Percentiles rank a stretch among this genome's conserved stretches.
These are phyloP conservation scores for Ditylenchus dipsaci DNA, from an alignment of 1,140 invertebrate genomes.

Conservation along the genomic window DNA sequence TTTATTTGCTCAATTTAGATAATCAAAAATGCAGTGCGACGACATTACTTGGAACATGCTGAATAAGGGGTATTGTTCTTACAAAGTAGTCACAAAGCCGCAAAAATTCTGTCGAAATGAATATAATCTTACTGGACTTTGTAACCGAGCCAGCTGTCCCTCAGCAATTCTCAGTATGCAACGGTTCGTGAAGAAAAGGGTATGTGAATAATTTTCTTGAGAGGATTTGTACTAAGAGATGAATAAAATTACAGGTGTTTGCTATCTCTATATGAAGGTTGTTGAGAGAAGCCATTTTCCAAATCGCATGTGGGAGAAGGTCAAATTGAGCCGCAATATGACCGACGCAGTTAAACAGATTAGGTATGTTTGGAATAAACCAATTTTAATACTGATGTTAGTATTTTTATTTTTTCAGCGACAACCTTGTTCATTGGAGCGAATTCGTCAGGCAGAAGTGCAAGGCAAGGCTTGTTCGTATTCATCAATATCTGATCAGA, in stretches of 20 bases:
- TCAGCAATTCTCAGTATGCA: slow-evolving; percentile 98
- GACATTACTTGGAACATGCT: slow-evolving; percentile 56
- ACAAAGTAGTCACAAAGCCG: slow-evolving; percentile 69
- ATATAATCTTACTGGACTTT: slow-evolving; percentile 93
- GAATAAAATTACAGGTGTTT: slow-evolving; percentile 66
- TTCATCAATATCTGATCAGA: slow-evolving; percentile 81
- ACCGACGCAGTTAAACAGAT: slow-evolving; percentile 71
- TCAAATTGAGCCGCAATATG: slow-evolving; percentile 74
- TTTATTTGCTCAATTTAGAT: no score
- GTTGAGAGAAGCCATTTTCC: slow-evolving; percentile 84
- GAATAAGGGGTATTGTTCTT: slow-evolving; percentile 56
- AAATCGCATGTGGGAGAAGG: slow-evolving; percentile 86
- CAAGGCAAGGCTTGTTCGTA: slow-evolving; percentile 53
- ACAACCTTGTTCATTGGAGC: slow-evolving; percentile 83
- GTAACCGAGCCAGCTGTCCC: slow-evolving; percentile 85
- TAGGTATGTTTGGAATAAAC: no score
- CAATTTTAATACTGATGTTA: no score
- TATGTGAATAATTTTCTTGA: slow-evolving; percentile 34
- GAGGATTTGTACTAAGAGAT: neutral
- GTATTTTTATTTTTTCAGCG: slow-evolving; percentile 63
- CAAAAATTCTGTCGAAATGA: slow-evolving; percentile 96
- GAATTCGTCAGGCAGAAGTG: slow-evolving; percentile 67
- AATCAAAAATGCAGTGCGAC: slow-evolving; percentile 48
- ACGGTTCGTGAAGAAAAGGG: slow-evolving; percentile 93
- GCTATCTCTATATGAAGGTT: slow-evolving; percentile 94